Evolutionary conservation across 2,113 vertebrate species (phyloP).

Genomic region (Pogona vitticeps): DNA sequence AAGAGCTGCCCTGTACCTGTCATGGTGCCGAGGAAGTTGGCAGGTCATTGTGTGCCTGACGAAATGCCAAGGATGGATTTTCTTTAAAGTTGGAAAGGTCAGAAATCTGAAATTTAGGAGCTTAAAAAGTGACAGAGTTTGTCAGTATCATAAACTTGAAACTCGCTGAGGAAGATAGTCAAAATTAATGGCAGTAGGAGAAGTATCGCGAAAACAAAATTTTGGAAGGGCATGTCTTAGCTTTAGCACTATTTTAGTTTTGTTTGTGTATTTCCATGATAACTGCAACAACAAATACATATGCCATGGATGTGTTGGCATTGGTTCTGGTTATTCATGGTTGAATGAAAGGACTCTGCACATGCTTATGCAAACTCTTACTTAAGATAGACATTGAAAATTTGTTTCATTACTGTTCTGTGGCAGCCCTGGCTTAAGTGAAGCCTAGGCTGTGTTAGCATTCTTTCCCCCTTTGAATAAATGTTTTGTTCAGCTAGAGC

Average conservation of each 20-base stretch:
- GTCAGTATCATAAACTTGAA: not conserved
- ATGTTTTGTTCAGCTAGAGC: not conserved
- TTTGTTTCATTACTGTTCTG: no score
- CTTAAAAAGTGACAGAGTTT: conserved; percentile 33
- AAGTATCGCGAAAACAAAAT: not conserved
- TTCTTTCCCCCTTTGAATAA: not conserved
- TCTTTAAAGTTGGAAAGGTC: not conserved
- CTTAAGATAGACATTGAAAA: not conserved
- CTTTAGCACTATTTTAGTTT: not conserved
- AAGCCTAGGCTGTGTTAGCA: not conserved
- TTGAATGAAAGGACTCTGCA: not conserved
- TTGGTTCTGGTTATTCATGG: not conserved
- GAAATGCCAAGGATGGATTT: conserved; percentile 23
- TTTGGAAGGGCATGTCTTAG: not conserved
- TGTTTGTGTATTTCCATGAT: not conserved
- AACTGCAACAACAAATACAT: not conserved
- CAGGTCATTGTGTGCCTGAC: not conserved
- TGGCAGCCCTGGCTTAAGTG: not conserved
- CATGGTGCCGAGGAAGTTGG: conserved; percentile 14
- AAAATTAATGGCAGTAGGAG: not conserved
- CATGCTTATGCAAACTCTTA: not conserved
- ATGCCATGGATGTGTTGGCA: not conserved
- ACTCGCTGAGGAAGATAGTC: not conserved
- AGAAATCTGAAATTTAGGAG: conserved; percentile 15
- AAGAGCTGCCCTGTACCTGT: conserved; percentile 13